Evolutionary conservation across 2,797 vertebrate species (phyloP), one percentile per base, ranked within the genome.

Genomic region (Scolopax rusticola): DNA sequence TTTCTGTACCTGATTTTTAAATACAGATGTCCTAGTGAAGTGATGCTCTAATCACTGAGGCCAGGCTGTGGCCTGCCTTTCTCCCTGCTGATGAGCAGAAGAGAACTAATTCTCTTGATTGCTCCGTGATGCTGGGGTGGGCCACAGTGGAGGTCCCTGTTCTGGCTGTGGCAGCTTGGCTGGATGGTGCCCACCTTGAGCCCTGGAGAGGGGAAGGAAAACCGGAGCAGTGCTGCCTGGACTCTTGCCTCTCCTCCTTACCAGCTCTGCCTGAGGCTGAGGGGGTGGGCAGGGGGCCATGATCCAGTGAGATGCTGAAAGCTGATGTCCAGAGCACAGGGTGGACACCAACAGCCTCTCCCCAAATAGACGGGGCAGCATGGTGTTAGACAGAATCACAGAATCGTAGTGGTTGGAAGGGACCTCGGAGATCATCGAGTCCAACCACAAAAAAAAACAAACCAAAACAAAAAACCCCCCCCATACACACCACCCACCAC

Each of bases 261-360:
- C 25, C 36, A 38, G 47, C 54, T 28, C 25, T 54, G 50, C 50
- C 50, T 28, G 50, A 51, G 27, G 50, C 50, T 18, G 33, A 41
- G 9, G 9, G 30, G 5, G 7, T 47, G 53, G 25, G 25, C 45
- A 33, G 12, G 28, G 24, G 38, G 5, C 33, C 0, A 0, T n/a
- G 23, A 30, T 65, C 45, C 19, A 15, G 33, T 36, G 64, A 53
- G 53, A 27, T 70, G 23, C 53, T 50, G 41, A 69, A 21, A 54
- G 33, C 21, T 54, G 59, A n/a, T 30, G 19, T n/a, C 25, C 19
- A 36, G 40, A 40, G 12, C 47, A 54, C 47, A 41, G 25, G 15
- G 48, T 2, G 15, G 12, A 41, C 25, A 40, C 33, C 0, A 2
- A 4, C 47, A 67, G 63, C 56, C 48, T 81, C 25, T 61, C 27